Evolutionary conservation across 2,113 vertebrate species (phyloP).

Genomic region (Ammospiza caudacuta): DNA sequence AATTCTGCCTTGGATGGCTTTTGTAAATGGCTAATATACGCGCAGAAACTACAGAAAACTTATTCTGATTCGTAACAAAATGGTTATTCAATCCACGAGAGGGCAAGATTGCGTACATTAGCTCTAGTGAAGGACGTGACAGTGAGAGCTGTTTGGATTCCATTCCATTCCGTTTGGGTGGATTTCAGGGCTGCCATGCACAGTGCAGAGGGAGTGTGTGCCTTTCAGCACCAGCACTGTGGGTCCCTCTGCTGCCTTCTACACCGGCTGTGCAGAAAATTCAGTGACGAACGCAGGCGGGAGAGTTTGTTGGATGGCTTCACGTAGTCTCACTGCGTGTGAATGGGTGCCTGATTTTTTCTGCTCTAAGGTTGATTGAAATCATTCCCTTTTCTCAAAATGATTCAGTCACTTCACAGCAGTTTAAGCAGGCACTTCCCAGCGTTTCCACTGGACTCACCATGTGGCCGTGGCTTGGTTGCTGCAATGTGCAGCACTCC

Average conservation of each 20-base stretch:
- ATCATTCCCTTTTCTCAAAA: not conserved
- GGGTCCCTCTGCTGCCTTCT: not conserved
- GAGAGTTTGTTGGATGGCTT: not conserved
- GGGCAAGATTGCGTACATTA: fast-evolving
- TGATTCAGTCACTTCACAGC: not conserved
- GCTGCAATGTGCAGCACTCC: not conserved
- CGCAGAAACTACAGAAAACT: not conserved
- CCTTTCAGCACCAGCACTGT: not conserved
- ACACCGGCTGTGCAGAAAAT: not conserved
- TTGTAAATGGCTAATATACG: not conserved
- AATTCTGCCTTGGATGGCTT: not conserved
- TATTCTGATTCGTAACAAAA: not conserved
- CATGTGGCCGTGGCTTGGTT: not conserved
- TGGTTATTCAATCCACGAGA: not conserved
- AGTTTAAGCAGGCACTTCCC: not conserved
- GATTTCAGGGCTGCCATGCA: not conserved
- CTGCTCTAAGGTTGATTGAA: not conserved
- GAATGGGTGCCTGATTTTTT: conserved; percentile 21
- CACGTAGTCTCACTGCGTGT: not conserved
- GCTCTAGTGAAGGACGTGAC: not conserved
- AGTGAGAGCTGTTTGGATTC: not conserved
- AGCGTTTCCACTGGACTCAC: not conserved
- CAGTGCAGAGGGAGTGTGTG: not conserved
- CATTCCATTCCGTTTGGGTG: not conserved
- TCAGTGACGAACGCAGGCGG: fast-evolving